phyloP scores from a whole-genome alignment of 2,113 vertebrate species.

The Cariama cristata region DNA sequence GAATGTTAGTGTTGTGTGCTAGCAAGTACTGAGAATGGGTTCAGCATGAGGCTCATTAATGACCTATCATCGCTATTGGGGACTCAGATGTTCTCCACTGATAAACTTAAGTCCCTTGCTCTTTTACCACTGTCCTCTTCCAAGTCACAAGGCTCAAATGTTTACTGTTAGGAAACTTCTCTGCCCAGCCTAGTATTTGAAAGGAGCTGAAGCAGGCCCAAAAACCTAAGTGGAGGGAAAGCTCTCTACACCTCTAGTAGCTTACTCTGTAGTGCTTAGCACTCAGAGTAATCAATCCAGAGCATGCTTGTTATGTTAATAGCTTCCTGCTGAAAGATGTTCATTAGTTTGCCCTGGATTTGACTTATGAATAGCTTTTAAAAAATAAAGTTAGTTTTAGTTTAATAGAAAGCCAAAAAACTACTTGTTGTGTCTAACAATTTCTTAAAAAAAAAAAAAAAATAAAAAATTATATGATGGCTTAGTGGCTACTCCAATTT shows the following conservation, averaged over 20 bases:
- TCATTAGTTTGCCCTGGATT: not conserved
- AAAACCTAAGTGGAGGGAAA: not conserved
- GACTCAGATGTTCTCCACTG: not conserved
- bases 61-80: accelerated
- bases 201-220: not conserved
- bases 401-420: not conserved
- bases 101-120: not conserved
- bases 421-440: not conserved
- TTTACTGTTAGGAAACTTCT: not conserved
- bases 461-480: not conserved
- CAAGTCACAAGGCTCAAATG: not conserved
- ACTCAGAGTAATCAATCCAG: not conserved
- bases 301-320: not conserved
- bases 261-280: not conserved
- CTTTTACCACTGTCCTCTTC: not conserved
- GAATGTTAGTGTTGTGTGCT: not conserved
- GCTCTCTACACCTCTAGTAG: not conserved
- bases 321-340: not conserved
- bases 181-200: not conserved
- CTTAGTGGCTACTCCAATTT: not conserved
- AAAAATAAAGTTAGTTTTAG: not conserved
- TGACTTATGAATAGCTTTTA: not conserved
- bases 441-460: not conserved
- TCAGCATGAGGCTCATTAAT: not conserved
- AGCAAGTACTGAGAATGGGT: not conserved